phyloP scores from a whole-genome alignment of 2,113 vertebrate species.

The Dipodomys stephensi region DNA sequence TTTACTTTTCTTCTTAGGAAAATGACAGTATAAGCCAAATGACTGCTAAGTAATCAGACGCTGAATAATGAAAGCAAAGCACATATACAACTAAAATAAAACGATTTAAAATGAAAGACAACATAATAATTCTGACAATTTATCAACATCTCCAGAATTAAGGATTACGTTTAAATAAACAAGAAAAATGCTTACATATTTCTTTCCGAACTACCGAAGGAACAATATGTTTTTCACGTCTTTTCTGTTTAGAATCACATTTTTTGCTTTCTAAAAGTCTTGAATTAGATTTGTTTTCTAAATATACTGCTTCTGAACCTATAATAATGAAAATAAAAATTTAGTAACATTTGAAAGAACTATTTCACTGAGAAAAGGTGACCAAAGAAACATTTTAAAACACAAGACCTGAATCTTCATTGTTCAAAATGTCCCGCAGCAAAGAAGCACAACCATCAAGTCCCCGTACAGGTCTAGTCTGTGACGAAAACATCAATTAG shows the following conservation, averaged over 20 bases:
- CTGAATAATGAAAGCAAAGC: background rate
- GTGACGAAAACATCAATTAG: slow-evolving; percentile 73
- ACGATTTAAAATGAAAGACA: slow-evolving; percentile 44
- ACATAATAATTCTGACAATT: slow-evolving; percentile 15
- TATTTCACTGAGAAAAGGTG: slow-evolving; percentile 36
- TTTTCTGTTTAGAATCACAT: slow-evolving; percentile 84
- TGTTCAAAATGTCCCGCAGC: slow-evolving; percentile 90
- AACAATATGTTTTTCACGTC: slow-evolving; percentile 79
- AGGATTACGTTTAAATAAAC: slow-evolving; percentile 49
- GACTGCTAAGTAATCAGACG: background rate
- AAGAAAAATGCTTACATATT: slow-evolving; percentile 81
- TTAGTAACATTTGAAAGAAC: slow-evolving; percentile 48
- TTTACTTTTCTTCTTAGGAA: slow-evolving; percentile 15
- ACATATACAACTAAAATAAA: background rate
- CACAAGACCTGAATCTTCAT: slow-evolving; percentile 83
- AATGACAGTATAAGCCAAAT: slow-evolving; percentile 16
- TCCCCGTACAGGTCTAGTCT: slow-evolving; percentile 89
- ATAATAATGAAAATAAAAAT: slow-evolving; percentile 73
- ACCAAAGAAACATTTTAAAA: slow-evolving; percentile 42
- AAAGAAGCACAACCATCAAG: slow-evolving; percentile 94
- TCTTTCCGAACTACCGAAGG: slow-evolving; percentile 82
- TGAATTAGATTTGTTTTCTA: slow-evolving; percentile 79
- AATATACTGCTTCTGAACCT: slow-evolving; percentile 78
- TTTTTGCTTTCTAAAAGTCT: slow-evolving; percentile 80
- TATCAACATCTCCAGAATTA: slow-evolving; percentile 24